Percentiles rank a stretch among this genome's conserved stretches.
These are phyloP conservation scores for Halocaridina rubra DNA, from an alignment of 2,888 invertebrate species.

Conservation along the genomic window DNA sequence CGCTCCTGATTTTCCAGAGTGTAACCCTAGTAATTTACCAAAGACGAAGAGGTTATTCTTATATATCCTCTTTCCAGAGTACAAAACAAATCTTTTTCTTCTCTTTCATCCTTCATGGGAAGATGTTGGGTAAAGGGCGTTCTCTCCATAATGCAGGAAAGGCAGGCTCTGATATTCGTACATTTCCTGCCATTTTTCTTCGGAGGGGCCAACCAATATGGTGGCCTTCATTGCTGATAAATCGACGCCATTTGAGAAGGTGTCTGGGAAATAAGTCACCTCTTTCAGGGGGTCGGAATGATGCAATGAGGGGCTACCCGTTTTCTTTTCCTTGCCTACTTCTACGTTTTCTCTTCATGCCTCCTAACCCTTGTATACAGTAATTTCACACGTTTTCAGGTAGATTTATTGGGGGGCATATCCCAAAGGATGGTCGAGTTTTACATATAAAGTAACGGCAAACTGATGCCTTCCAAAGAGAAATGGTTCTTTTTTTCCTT, in stretches of 20 bases:
- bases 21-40: too few relatives aligned
- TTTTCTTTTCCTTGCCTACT: slow-evolving; percentile 5
- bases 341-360: background rate
- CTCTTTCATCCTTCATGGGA: background rate
- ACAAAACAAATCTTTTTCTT: background rate
- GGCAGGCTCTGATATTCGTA: slow-evolving; percentile 52
- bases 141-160: slow-evolving; percentile 35
- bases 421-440: background rate
- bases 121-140: slow-evolving; percentile 12
- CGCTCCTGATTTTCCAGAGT: too few relatives aligned
- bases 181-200: slow-evolving; percentile 56
- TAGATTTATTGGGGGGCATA: background rate
- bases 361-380: background rate
- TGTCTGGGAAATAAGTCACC: slow-evolving; percentile 58
- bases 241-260: slow-evolving; percentile 58
- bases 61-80: background rate
- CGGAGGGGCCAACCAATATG: slow-evolving; percentile 47
- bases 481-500: background rate
- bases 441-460: too few relatives aligned
- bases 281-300: slow-evolving; percentile 52
- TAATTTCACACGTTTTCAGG: slow-evolving; percentile 31
- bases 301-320: slow-evolving; percentile 22
- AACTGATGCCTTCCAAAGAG: background rate
- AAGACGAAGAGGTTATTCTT: too few relatives aligned
- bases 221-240: slow-evolving; percentile 59